Evolutionary conservation across 2,888 invertebrate genomes (phyloP).

Genomic region (Macrosiphum euphorbiae): DNA sequence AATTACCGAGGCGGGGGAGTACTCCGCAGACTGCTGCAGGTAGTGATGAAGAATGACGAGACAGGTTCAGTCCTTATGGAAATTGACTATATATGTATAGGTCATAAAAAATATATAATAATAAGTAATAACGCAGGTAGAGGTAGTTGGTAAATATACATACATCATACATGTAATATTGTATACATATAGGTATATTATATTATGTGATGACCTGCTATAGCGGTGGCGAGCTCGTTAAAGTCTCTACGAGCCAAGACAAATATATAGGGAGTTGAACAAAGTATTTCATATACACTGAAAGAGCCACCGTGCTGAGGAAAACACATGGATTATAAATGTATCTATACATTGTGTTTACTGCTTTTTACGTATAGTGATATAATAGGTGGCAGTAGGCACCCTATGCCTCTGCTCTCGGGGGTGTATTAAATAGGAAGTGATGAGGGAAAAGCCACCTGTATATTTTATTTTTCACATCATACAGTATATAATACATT

Average conservation of each 20-base stretch:
- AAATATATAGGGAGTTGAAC: neutral
- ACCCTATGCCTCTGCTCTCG: neutral
- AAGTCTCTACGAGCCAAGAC: slow-evolving; percentile 35
- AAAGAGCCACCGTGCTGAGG: neutral
- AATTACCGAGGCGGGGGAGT: slow-evolving; percentile 42
- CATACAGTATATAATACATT: neutral
- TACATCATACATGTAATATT: neutral
- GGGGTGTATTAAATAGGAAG: neutral
- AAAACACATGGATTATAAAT: neutral
- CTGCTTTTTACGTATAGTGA: neutral
- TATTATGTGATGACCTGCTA: neutral
- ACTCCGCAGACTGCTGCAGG: neutral
- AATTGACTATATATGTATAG: neutral
- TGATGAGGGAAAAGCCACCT: neutral
- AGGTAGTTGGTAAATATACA: neutral
- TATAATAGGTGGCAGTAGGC: neutral
- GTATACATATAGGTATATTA: neutral
- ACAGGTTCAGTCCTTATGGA: slow-evolving; percentile 14
- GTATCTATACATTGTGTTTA: neutral
- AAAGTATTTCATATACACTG: neutral
- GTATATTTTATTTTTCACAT: neutral
- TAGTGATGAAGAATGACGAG: slow-evolving; percentile 46
- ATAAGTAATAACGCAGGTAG: neutral
- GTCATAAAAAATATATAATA: slow-evolving; percentile 6
- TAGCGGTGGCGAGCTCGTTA: slow-evolving; percentile 9